Evolutionary conservation across 2,797 vertebrate genomes (phyloP), one percentile per base, ranked within the genome.

Genomic region (Crocodylus rhombifer): DNA sequence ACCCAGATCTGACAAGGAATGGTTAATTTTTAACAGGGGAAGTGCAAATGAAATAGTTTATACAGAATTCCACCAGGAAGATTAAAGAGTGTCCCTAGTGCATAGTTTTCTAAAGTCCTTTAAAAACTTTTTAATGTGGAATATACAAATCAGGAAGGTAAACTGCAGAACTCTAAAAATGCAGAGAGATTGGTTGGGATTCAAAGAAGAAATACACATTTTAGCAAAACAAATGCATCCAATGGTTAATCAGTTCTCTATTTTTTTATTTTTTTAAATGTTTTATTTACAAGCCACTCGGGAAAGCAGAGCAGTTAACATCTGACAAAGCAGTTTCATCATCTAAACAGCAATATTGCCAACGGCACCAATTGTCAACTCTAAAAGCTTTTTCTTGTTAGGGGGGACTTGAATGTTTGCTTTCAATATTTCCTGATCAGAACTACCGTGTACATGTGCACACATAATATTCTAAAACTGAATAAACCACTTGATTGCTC

Each of bases 1-100:
- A 95, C 7, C 87, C 42, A 95, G 36, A 80, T 18, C 57, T 91
- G 87, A 82, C 51, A 93, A 21, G 13, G 4, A 90, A 67, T 17
- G 28, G 69, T 60, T 84, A 42, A 18, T 93, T 95, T 81, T 74
- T 90, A 96, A 88, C 6, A 2, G 12, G 63, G 88, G 33, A 92
- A 94, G 92, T 17, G 26, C 36, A 55, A 78, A 20, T 18, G n/a
- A n/a, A 58, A 73, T 51, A 73, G 25, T 73, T 14, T 56, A 17
- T 17, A 33, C 55, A 30, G 12, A 77, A 77, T 61, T 88, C 26
- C 20, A 42, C 14, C 14, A n/a, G n/a, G 23, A 84, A 85, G 17
- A 51, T 51, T 16, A 16, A 76, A 71, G 77, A 65, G 78, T 2
- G 2, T 63, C 87, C 88, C 77, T 80, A 5, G 20, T 86, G 21